A percentile compares a stretch with the other conserved stretches of the same genome.
phyloP scores from a whole-genome alignment of 2,888 invertebrate species.

The Acanthoscelides obtectus region DNA sequence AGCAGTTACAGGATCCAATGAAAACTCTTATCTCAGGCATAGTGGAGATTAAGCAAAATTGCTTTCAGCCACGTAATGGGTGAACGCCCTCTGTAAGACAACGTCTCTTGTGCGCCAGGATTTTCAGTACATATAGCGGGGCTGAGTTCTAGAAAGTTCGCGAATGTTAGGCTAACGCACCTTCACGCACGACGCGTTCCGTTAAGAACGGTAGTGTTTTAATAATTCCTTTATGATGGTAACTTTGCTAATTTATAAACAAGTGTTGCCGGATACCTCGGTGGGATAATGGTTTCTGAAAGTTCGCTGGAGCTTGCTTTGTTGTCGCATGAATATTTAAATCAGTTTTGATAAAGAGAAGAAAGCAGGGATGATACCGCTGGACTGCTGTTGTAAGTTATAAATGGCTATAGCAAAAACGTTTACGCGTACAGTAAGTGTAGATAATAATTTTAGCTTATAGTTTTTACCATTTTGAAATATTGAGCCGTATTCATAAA shows the following conservation, averaged over 20 bases:
- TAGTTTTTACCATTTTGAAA: no score
- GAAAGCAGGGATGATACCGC: background rate
- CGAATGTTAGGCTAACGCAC: background rate
- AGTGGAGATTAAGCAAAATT: no score
- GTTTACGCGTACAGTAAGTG: no score
- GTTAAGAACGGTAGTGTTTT: background rate
- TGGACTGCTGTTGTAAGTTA: background rate
- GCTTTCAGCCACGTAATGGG: no score
- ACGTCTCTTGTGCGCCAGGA: no score
- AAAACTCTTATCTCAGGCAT: no score
- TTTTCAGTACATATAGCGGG: background rate
- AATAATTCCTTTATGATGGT: background rate
- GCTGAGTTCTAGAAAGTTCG: background rate
- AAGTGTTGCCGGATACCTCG: background rate
- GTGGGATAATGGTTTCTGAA: background rate
- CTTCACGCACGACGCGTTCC: background rate
- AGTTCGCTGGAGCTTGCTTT: background rate
- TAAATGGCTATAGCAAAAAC: no score
- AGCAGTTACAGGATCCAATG: no score
- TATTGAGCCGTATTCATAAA: no score
- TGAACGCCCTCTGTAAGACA: no score
- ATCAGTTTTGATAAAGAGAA: background rate
- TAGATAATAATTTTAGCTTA: no score
- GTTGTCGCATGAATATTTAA: background rate
- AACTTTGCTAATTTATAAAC: background rate